Percentiles rank a stretch among this genome's conserved stretches.
Evolutionary conservation across 2,797 vertebrate genomes (phyloP).

Genomic region (Pachyuromys duprasi): DNA sequence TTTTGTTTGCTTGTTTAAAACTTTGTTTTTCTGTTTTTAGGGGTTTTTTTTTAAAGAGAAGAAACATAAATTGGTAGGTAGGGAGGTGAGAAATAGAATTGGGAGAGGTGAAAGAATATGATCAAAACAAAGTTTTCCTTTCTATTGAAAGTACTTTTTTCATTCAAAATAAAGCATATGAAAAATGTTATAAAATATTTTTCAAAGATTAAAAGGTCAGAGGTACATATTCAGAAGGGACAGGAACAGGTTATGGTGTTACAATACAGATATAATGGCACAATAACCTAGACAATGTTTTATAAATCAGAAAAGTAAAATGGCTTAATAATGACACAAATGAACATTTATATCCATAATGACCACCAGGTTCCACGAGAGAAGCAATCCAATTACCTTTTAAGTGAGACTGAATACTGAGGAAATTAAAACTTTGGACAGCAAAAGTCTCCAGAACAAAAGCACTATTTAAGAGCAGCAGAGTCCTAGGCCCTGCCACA

Average conservation of each 20-base stretch:
- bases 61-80: neutral
- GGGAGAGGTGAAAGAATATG: neutral
- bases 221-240: neutral
- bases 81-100: neutral
- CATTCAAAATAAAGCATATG: neutral
- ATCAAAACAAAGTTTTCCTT: neutral
- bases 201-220: neutral
- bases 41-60: neutral
- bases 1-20: neutral
- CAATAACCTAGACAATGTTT: neutral
- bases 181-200: neutral
- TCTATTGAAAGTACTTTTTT: neutral
- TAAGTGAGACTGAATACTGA: neutral
- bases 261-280: neutral
- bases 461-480: neutral
- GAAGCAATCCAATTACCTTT: neutral
- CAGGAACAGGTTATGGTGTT: neutral
- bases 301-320: neutral
- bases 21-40: neutral
- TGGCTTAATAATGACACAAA: neutral
- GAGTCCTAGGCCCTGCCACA: constrained; percentile 53
- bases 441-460: neutral
- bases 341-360: neutral
- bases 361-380: neutral
- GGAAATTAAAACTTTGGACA: neutral